Base-by-base conservation (phyloP, 2,113 vertebrate genomes). In the Trematocara unimaculatum region DNA sequence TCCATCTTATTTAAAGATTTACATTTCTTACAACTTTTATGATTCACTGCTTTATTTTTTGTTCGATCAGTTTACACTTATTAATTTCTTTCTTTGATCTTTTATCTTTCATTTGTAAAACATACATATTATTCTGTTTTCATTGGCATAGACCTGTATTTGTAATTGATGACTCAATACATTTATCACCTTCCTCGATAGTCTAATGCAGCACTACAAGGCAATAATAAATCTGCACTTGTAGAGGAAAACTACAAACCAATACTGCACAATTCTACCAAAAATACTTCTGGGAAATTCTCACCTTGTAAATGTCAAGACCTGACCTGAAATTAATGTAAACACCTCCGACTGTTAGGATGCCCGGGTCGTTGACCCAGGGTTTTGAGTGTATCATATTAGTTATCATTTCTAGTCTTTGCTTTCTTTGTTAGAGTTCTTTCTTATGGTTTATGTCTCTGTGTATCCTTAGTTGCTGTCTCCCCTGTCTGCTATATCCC, bases 301-400 rank as follows among this genome's bases (percentile, higher is more conserved):
- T 88, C 17, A 87, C 83, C 62, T 89, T 81, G 20, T 88, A 91
- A 89, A 92, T 90, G 80, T 83, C 85, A 84, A 86, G 77, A 87
- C 70, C 56, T 86, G 86, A 90, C 20, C 31, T 83, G 29, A 85
- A 89, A 91, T 83, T 11, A 82, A 89, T 84, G 81, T 67, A 86
- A 83, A 92, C 83, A 84, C 79, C 60, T 87, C 29, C 15, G 40
- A 26, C 26, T 26, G 26, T 26, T 26, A 26, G 26, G 26, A 26
- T 26, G 26, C 26, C 26, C 26, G 26, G 26, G 26, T 26, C 26
- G 26, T 26, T 26, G 26, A 26, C 26, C 26, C 26, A 26, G 26
- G 26, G 26, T 26, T 26, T 26, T 26, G 26, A 26, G 26, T 26
- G 26, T 26, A 26, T 26, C 26, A 26, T 26, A 26, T 26, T 26